These are phyloP conservation scores for Pseudomugil tenellus DNA, from an alignment of 2,797 vertebrate species.

Conservation along the genomic window DNA sequence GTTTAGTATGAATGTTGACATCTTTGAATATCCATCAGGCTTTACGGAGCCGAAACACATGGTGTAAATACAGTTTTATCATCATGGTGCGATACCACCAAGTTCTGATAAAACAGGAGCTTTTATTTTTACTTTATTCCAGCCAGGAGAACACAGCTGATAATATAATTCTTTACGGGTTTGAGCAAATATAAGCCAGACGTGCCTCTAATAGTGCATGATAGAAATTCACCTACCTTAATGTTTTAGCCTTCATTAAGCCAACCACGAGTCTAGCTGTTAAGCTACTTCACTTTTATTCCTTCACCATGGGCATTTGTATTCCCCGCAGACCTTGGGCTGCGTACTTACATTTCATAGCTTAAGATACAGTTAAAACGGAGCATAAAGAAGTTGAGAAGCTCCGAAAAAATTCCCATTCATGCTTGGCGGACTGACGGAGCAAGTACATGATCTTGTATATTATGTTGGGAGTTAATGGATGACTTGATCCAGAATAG, in stretches of 20 bases:
- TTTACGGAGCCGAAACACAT: background rate
- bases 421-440: background rate
- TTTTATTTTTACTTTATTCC: constrained; percentile 58
- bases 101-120: constrained; percentile 35
- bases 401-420: background rate
- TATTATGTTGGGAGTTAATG: no score
- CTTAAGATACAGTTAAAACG: background rate
- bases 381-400: background rate
- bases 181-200: constrained; percentile 3
- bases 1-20: background rate
- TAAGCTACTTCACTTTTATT: no score
- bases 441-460: background rate
- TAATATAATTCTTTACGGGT: constrained; percentile 36
- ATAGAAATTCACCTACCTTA: background rate
- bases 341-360: no score
- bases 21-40: background rate
- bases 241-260: background rate
- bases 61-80: background rate
- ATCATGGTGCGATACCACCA: constrained; percentile 33
- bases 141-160: constrained; percentile 35
- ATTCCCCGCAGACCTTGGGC: background rate
- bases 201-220: background rate
- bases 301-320: background rate
- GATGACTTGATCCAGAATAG: background rate
- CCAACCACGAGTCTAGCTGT: background rate